Evolutionary conservation across 2,797 vertebrate genomes (phyloP), one percentile per base, ranked within the genome.

Genomic region (Hypotaenidia philippensis): DNA sequence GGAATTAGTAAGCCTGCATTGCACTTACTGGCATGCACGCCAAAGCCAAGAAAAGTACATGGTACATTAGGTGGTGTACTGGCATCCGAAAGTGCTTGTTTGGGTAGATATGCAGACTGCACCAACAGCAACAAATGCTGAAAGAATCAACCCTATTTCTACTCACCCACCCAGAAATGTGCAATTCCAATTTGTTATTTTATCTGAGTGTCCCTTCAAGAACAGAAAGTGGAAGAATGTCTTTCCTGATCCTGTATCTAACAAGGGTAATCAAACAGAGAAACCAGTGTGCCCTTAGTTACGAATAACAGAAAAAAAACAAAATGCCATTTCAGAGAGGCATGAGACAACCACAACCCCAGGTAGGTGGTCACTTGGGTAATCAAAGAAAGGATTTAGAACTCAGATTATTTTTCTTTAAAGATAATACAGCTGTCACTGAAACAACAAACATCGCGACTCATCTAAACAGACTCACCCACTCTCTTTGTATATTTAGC

Each of bases 21-120:
- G 1, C 38, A 69, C 4, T 4, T 23, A 23, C 2, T 27, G 66
- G 44, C 55, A 49, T 0, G 0, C 34, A 29, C 14, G 19, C 41
- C 66, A 47, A 38, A 92, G 91, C 57, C 36, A 75, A 50, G n/a
- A 29, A 26, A 40, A 66, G 18, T 63, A 65, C 0, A 56, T 18
- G 47, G 65, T 61, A 83, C 79, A 12, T 52, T 7, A 44, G 53
- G 53, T 59, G 49, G 56, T 78, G n/a, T 45, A 45, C n/a, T 84
- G 83, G 55, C 66, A 94, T 72, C 52, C 55, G 41, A 38, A 80
- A 81, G 36, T 77, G 21, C 32, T 70, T 63, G 11, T 50, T 52
- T 34, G 22, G 47, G 60, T 12, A 59, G 56, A 40, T 75, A 65
- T 4, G 3, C 18, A 57, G 49, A 82, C 78, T 52, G 44, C 84